Evolutionary conservation across 2,888 invertebrate species (phyloP).

Genomic region (Timandra comae): DNA sequence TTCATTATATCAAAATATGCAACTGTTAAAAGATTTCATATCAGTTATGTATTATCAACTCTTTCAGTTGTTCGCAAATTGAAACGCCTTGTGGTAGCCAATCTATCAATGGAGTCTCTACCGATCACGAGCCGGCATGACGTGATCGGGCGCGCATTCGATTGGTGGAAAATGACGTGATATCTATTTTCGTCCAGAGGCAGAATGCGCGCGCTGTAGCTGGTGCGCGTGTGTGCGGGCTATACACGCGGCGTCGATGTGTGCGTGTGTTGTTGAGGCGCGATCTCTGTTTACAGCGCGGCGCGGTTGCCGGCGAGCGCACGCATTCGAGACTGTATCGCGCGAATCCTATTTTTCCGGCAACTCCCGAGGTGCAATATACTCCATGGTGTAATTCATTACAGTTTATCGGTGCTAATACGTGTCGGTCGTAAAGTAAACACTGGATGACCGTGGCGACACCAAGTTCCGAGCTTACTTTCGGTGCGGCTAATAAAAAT

Average conservation of each 20-base stretch:
- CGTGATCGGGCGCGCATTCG: conserved; percentile 43
- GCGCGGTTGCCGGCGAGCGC: conserved; percentile 75
- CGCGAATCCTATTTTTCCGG: conserved; percentile 63
- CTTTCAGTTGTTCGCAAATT: conserved; percentile 70
- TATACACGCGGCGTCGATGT: conserved; percentile 40
- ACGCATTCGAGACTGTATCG: conserved; percentile 77
- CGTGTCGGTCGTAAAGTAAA: conserved; percentile 50
- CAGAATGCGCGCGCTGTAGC: conserved; percentile 57
- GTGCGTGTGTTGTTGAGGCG: conserved; percentile 67
- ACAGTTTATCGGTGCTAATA: conserved; percentile 59
- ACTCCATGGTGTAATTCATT: conserved; percentile 63
- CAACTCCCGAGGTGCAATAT: conserved; percentile 49
- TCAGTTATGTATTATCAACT: conserved; percentile 69
- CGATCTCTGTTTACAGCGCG: conserved; percentile 74
- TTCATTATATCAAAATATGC: conserved; percentile 37
- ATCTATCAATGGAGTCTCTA: conserved; percentile 60
- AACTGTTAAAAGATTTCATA: conserved; percentile 54
- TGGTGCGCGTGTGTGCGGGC: conserved; percentile 37
- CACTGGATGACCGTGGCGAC: conserved; percentile 35
- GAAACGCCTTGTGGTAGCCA: conserved; percentile 61
- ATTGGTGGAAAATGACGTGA: conserved; percentile 63
- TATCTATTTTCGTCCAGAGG: conserved; percentile 59
- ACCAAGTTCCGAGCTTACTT: conserved; percentile 42
- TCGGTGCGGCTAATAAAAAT: conserved; percentile 62
- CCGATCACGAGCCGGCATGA: conserved; percentile 47